phyloP scores from a whole-genome alignment of 2,113 vertebrate genomes.

The Collichthys lucidus region DNA sequence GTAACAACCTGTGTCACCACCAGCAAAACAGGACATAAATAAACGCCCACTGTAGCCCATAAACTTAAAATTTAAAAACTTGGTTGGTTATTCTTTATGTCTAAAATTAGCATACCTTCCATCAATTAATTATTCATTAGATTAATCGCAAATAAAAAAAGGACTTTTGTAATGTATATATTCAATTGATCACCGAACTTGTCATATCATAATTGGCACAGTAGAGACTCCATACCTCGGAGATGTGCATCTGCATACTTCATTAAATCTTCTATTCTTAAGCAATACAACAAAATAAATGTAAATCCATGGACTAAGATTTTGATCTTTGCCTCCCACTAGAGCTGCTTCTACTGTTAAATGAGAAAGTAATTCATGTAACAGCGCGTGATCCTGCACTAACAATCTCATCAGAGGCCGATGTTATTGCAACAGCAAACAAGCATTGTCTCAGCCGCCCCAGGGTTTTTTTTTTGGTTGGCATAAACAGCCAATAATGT shows the following conservation, averaged over 20 bases:
- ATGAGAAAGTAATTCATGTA: background rate
- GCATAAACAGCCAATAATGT: background rate
- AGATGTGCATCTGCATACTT: background rate
- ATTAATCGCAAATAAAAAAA: background rate
- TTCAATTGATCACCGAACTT: background rate
- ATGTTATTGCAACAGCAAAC: background rate
- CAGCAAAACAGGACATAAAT: background rate
- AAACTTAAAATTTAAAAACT: too few species aligned
- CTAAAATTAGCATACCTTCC: background rate
- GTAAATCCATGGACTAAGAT: background rate
- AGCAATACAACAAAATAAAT: background rate
- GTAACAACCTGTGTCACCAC: background rate
- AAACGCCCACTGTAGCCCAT: background rate
- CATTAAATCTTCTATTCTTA: background rate
- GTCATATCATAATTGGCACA: background rate
- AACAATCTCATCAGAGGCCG: background rate
- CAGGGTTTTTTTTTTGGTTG: background rate
- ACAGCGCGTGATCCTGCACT: background rate
- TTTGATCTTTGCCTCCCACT: background rate
- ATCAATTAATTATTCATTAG: background rate
- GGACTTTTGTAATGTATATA: too few species aligned
- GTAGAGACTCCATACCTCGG: background rate
- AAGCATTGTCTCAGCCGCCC: background rate
- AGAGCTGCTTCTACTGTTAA: background rate
- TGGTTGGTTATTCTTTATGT: background rate